Evolutionary conservation across 2,797 vertebrate genomes (phyloP), one percentile per base, ranked within the genome.

Genomic region (Anguilla anguilla): DNA sequence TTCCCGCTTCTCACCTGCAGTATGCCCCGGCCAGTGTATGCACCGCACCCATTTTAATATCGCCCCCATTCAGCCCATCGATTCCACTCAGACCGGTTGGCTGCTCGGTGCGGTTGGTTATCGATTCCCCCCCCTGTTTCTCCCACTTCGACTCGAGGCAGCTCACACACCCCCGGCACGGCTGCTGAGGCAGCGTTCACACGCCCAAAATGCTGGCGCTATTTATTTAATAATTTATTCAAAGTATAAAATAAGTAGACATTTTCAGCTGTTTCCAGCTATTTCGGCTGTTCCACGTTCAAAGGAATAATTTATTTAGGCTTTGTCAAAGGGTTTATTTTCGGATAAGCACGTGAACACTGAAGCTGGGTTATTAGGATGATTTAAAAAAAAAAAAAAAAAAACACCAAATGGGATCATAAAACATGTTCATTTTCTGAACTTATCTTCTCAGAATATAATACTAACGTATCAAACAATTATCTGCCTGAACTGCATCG

Each of bases 91-190:
- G 88, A 90, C 89, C 90, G 89, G 91, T 89, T 89, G 91, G 91
- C 90, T 90, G 89, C 88, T 86, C 89, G 89, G 88, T 90, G 91
- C 91, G 87, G 90, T 91, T 91, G 85, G 87, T 86, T 89, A 93
- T 91, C 51, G 91, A 93, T 91, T 86, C 67, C 86, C 88, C 88
- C 84, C 86, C 88, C 85, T 88, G 83, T 85, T 88, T 89, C 90
- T 86, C 90, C 87, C 89, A 90, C 90, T 85, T 90, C 83, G 88
- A 86, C 90, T 85, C 87, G 88, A 35, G 51, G 84, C 88, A 88
- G 64, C 85, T 84, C 17, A 81, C 43, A 61, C 88, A 84, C 85
- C 86, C 72, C 61, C 19, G 59, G 86, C 81, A 25, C 53, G 59
- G 28, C 72, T 82, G 83, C 88, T 81, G 77, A 79, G 64, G 82